These are phyloP conservation scores for Rhinichthys osculus DNA, from an alignment of 2,797 vertebrate genomes.

Conservation along the genomic window DNA sequence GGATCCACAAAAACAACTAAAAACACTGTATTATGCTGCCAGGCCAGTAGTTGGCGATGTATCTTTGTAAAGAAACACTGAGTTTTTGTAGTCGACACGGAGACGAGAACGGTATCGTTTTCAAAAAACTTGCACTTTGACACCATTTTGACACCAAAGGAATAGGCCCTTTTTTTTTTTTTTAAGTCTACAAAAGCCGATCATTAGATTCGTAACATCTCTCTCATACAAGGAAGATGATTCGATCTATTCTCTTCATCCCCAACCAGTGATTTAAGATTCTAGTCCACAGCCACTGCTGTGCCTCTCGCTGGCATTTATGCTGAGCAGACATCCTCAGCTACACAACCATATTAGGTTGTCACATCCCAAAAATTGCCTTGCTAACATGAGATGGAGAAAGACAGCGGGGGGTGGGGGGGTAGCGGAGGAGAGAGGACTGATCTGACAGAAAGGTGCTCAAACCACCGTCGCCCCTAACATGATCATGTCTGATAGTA, in stretches of 20 bases:
- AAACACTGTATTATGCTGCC: neutral
- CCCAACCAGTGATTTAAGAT: constrained; percentile 14
- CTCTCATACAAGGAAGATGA: neutral
- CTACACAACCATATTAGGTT: neutral
- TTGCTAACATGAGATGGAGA: constrained; percentile 30
- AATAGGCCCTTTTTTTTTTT: neutral
- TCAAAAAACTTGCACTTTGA: neutral
- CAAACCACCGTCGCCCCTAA: neutral
- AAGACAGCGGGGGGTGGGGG: constrained; percentile 14
- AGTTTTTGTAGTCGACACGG: too few species aligned
- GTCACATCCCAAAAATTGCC: constrained; percentile 43
- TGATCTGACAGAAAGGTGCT: constrained; percentile 20
- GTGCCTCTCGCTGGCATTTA: neutral
- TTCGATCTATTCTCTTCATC: neutral
- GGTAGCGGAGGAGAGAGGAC: neutral
- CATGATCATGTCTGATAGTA: constrained; percentile 39
- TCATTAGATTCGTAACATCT: neutral
- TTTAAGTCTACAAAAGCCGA: neutral
- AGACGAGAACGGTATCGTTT: neutral
- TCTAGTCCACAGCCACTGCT: constrained; percentile 7
- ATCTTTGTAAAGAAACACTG: neutral
- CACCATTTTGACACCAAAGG: neutral
- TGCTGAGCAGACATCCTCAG: constrained; percentile 17
- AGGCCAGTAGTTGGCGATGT: neutral
- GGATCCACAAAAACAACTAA: neutral